Base-by-base conservation (phyloP, 2,888 invertebrate species). In the Calameuta filiformis region DNA sequence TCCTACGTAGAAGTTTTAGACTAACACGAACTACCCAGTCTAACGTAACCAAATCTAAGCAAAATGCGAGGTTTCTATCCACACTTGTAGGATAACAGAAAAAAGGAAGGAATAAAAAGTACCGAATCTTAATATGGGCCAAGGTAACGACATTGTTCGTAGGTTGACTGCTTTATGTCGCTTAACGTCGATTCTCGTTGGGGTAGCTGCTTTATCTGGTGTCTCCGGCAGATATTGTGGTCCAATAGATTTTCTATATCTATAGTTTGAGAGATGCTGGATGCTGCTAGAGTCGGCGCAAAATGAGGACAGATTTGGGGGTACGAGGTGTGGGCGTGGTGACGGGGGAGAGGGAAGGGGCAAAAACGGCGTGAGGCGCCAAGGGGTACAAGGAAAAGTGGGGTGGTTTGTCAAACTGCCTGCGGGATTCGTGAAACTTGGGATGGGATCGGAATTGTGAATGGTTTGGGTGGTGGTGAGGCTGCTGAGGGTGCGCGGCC, bases 351-450 rank as follows among this genome's bases (percentile, higher is more conserved):
- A 15, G 56, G 56, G 56, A 56, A 23, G 56, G 56, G 23, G 4
- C 4, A 15, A 15, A 4, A 0, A 1, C 4, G 4, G 12, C 15
- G 40, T 40, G 40, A 15, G 40, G 15, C 15, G 40, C 40, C 56
- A 1, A 56, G 23, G 23, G 6, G 56, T 9, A 23, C 56, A 56
- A 56, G 56, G 56, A 23, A 56, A 23, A 74, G 35, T 35, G 74
- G 74, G 74, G 35, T 15, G 35, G 74, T 74, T 74, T 35, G 74
- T 33, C 74, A 74, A 74, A 74, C 74, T 35, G 35, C 74, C 74
- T 34, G 74, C 74, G 74, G 74, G 23, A 23, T 35, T n/a, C 74
- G 12, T 9, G 74, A 34, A 35, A 23, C 56, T 56, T 6, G 56
- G 56, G 56, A 40, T 33, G 74, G 74, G 74, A 34, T 74, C 35